Evolutionary conservation across 2,888 invertebrate species (phyloP), one percentile per base, ranked within the genome.

Genomic region (Spilosoma lubricipeda): DNA sequence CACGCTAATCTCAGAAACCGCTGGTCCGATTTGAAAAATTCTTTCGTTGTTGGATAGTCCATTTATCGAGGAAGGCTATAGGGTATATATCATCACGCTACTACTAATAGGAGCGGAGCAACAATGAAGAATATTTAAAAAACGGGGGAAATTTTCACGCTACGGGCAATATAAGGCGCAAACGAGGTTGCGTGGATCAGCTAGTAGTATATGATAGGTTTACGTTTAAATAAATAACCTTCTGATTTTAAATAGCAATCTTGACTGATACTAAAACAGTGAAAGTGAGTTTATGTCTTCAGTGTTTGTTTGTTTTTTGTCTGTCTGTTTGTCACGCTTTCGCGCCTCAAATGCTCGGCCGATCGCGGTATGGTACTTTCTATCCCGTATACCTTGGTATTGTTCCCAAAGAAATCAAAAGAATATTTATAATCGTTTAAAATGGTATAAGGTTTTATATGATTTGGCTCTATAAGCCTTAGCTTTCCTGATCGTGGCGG

Each of bases 231-330:
- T 45, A 45, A 45, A 45, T 45, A 45, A 45, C 15, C 15, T 45
- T 45, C 45, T 45, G 3, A 45, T 56, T n/a, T n/a, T 56, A 23
- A 11, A 11, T 9, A 20, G 11, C 1, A n/a, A 56, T 56, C n/a
- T n/a, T 56, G n/a, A 56, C 23, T 11, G 20, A 56, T 56, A n/a
- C n/a, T 56, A 56, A 7, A 8, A 56, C 52, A 56, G 52, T 56
- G 52, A 56, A 56, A 56, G 52, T 56, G 11, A n/a, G 11, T n/a
- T 23, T 56, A n/a, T n/a, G n/a, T 56, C 52, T 56, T 56, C 7
- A 52, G n/a, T 56, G 52, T 56, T 56, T 56, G 23, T 56, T 56
- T 56, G n/a, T 64, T 64, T 64, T 33, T 64, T 30, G 64, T 33
- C 30, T n/a, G 52, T 56, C n/a, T 56, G 52, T 56, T 56, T 56